Base-by-base conservation (phyloP, 2,797 vertebrate species). In the Calcarius lapponicus region DNA sequence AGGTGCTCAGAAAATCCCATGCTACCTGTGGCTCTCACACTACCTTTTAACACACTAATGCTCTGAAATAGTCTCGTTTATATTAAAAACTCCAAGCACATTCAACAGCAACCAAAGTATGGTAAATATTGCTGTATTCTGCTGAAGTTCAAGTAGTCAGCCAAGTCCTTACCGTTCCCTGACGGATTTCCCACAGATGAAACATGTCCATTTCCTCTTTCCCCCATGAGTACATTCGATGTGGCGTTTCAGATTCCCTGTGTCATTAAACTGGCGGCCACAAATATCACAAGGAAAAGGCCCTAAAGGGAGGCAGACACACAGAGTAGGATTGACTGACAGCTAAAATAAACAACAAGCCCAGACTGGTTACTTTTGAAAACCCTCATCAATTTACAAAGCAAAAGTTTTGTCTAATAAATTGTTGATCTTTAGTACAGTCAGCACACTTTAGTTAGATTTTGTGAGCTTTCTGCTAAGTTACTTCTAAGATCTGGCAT, bases 281-380 rank as follows among this genome's bases (percentile, higher is more conserved):
- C 99, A 99, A 94, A 99, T 99, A 90, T 99, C 99, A 97, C 99
- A 99, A 14, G 99, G 99, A 88, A 99, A 99, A 34, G 99, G 99
- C 78, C 99, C 99, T 99, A 25, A 36, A 81, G 65, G 51, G 17
- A 81, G 50, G 90, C 45, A 95, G 17, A 64, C 65, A 86, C 3
- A 80, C 6, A 19, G 0, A 62, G 25, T 1, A 48, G 19, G 17
- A 87, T 6, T 56, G 76, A 83, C 29, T 38, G 11, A 32, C 57
- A 83, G 62, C 48, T 82, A 70, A 91, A 73, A 42, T 32, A 42
- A 76, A 43, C 36, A 67, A 57, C 32, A 61, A 42, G n/a, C 47
- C 51, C 43, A 51, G 25, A 42, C 28, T 34, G 19, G 28, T 51
- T 18, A 57, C 22, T 60, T 65, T 15, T 43, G 47, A 89, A 93